Base-by-base conservation (phyloP, 1,140 invertebrate genomes). In the Drosophila baimaii region DNA sequence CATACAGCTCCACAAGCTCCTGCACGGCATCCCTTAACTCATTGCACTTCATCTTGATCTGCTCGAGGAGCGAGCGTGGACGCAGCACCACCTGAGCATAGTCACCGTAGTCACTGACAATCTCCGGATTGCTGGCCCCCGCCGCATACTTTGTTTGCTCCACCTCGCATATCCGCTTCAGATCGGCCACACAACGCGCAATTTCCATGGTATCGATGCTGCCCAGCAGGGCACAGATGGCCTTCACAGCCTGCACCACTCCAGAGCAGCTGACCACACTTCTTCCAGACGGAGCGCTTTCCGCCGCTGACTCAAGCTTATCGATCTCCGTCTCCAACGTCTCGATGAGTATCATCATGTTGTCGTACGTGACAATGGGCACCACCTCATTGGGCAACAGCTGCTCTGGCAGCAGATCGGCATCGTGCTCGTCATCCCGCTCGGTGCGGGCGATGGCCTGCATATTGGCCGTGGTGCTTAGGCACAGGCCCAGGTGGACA, bases 221-320 rank as follows among this genome's bases (percentile, higher is more conserved):
- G 12, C 97, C 97, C 71, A 98, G 95, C 23, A 98, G 92, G 25
- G 97, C 95, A 91, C 97, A 98, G 9, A 99, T 95, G 1, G 97
- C 97, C 93, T 99, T 99, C 0, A 98, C 96, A 0, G 97, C 96
- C 92, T 99, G 98, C 19, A 96, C 94, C 43, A 98, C 95, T 19
- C 95, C 93, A 66, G 69, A 94, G 84, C 55, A 93, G 84, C 76
- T 93, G 72, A 64, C 76, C 62, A 72, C 94, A 93, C 90, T 93
- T 13, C 93, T 93, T 3, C 93, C 93, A 21, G 93, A 93, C 13
- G 93, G 93, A 56, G 94, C 94, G 41, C n/a, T n/a, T n/a, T 94
- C 91, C 0, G 94, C 94, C 29, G 94, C 94, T 44, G 93, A 94
- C 90, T 96, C 94, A 2, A 97, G 94, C 75, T 95, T 95, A 56